These are phyloP conservation scores for Leptinotarsa tumamoca DNA, from an alignment of 2,888 invertebrate species.

Conservation along the genomic window DNA sequence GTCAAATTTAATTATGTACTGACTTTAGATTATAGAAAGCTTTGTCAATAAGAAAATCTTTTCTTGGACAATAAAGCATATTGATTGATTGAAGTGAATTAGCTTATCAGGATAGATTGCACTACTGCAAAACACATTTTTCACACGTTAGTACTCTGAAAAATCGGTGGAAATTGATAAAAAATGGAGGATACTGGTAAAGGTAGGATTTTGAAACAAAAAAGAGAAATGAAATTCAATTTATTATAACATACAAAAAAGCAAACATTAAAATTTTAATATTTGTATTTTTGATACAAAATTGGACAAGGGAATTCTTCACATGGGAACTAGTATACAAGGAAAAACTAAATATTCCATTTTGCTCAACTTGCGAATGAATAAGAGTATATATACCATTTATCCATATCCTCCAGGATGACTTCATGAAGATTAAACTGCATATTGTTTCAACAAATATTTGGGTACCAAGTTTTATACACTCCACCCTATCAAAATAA, in stretches of 20 bases:
- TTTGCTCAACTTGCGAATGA: not conserved
- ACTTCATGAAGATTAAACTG: not conserved
- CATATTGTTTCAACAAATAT: not conserved
- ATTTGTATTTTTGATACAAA: slow-evolving; percentile 35
- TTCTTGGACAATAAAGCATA: too few relatives aligned
- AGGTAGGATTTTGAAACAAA: not conserved
- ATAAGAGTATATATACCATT: not conserved
- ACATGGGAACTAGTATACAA: not conserved
- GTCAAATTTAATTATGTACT: too few relatives aligned
- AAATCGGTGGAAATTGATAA: too few relatives aligned
- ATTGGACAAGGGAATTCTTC: slow-evolving; percentile 1
- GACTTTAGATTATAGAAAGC: too few relatives aligned
- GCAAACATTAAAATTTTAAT: slow-evolving; percentile 43
- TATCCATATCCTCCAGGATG: not conserved
- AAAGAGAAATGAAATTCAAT: slow-evolving; percentile 27
- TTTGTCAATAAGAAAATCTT: too few relatives aligned
- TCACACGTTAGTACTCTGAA: too few relatives aligned
- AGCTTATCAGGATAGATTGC: too few relatives aligned
- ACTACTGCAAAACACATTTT: too few relatives aligned
- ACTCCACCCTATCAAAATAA: too few relatives aligned
- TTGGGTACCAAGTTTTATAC: too few relatives aligned
- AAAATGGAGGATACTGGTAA: too few relatives aligned
- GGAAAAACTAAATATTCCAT: not conserved
- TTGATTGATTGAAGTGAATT: too few relatives aligned
- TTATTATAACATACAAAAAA: slow-evolving; percentile 42